Conservation (phyloP, 2,888 invertebrate genomes). For the Eudasyphora cyanicolor region DNA sequence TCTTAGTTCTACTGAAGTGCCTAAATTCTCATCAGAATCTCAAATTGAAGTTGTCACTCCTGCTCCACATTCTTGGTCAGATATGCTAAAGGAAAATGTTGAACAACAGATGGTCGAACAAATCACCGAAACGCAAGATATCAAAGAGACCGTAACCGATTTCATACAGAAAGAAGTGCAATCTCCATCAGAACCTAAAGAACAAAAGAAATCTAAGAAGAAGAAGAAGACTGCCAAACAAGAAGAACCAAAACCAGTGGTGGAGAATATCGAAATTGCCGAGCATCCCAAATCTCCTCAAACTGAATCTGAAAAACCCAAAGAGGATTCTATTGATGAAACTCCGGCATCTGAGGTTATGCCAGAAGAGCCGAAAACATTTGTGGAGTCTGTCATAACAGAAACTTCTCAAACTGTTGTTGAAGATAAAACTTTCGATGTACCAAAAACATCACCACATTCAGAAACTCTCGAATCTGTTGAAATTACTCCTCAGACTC, state of each 20-base stretch:
- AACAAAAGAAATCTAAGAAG: too few relatives aligned
- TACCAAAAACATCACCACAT: too few relatives aligned
- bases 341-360: not conserved
- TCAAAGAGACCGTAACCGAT: not conserved
- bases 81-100: constrained; percentile 52
- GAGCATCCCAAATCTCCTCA: too few relatives aligned
- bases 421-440: not conserved
- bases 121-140: not conserved
- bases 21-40: not conserved
- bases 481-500: not conserved
- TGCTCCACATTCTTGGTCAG: constrained; percentile 50
- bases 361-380: not conserved
- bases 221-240: too few relatives aligned
- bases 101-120: constrained; percentile 36
- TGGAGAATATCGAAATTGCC: too few relatives aligned
- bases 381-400: too few relatives aligned
- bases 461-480: not conserved
- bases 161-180: constrained; percentile 7
- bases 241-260: not conserved
- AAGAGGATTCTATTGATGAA: too few relatives aligned
- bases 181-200: not conserved
- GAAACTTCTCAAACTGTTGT: not conserved
- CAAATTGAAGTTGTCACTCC: not conserved
- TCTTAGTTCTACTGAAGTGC: not conserved
- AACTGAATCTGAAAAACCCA: too few relatives aligned